Evolutionary conservation across 2,113 vertebrate genomes (phyloP).

Genomic region (Lycocorax pyrrhopterus): DNA sequence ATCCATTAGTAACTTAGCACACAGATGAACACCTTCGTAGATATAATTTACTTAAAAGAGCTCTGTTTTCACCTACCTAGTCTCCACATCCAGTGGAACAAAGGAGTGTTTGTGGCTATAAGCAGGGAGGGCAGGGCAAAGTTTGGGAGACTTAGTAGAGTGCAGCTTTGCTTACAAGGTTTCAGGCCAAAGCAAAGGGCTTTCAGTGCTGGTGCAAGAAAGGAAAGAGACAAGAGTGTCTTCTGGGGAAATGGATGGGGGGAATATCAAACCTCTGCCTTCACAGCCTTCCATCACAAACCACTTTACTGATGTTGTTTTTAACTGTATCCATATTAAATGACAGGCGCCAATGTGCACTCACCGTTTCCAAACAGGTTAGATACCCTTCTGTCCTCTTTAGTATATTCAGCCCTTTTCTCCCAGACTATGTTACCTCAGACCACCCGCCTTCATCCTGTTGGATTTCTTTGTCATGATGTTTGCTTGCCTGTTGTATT

Average conservation of each 20-base stretch:
- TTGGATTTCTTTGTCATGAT: neutral
- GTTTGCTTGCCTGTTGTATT: neutral
- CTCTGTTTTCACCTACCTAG: neutral
- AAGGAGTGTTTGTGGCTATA: neutral
- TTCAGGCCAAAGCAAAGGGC: neutral
- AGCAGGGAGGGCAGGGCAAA: neutral
- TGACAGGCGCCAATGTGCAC: neutral
- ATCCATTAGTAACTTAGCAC: neutral
- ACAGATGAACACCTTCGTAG: neutral
- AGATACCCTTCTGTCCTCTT: neutral
- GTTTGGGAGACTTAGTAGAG: neutral
- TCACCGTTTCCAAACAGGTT: neutral
- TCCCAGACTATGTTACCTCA: neutral
- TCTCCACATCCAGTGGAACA: neutral
- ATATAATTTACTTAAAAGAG: neutral
- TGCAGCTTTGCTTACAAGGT: neutral
- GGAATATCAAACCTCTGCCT: neutral
- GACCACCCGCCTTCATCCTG: neutral
- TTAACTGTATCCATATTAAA: neutral
- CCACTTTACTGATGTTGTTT: neutral
- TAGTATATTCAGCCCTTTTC: neutral
- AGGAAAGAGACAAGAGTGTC: neutral
- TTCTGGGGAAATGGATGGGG: neutral
- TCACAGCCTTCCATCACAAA: neutral
- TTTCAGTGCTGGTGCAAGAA: neutral